A percentile compares a stretch with the other conserved stretches of the same genome.
These are phyloP conservation scores for Drosophila peninsularis DNA, from an alignment of 2,888 invertebrate species.

Conservation along the genomic window DNA sequence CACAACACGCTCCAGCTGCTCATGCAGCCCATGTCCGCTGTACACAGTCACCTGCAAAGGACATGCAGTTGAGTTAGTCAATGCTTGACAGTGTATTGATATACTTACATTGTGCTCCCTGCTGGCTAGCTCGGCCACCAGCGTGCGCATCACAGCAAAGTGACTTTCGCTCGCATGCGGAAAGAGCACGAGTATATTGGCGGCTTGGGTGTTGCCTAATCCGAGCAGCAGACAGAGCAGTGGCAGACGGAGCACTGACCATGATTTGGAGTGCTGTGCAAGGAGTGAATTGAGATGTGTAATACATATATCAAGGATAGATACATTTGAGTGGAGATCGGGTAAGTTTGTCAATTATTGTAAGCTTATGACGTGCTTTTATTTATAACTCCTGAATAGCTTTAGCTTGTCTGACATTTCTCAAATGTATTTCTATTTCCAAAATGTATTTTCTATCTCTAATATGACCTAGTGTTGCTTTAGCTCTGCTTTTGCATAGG, in stretches of 20 bases:
- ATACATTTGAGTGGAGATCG: no score
- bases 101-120: conserved; percentile 85
- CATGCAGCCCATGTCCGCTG: conserved; percentile 81
- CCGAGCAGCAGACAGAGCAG: conserved; percentile 5
- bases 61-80: neutral
- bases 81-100: neutral
- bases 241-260: neutral
- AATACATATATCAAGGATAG: neutral
- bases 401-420: no score
- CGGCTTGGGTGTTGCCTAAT: conserved; percentile 26
- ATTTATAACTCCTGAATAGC: no score
- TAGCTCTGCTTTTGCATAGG: no score
- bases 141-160: conserved; percentile 84
- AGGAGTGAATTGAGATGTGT: neutral
- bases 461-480: no score
- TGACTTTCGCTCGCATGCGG: conserved; percentile 83
- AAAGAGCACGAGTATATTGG: conserved; percentile 82
- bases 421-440: no score
- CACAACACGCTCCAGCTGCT: conserved; percentile 79
- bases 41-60: conserved; percentile 78
- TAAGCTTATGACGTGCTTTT: no score
- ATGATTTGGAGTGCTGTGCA: neutral
- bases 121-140: conserved; percentile 84
- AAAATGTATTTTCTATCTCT: no score
- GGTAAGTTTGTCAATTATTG: no score